Conservation (phyloP, 2,113 vertebrate species). For the Ifrita kowaldi region DNA sequence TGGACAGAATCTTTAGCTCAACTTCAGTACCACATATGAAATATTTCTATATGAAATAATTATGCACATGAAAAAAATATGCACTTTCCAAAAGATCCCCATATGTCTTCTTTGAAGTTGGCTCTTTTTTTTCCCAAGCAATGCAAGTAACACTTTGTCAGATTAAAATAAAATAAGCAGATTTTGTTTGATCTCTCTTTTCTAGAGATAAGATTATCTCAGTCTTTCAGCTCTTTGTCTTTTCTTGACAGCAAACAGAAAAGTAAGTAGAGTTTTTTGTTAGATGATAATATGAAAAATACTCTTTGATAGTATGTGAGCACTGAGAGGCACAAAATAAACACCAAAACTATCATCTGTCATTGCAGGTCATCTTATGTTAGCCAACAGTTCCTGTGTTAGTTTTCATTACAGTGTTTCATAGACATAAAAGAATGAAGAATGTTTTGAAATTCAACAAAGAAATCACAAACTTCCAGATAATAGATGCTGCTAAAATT, state of each 20-base stretch:
- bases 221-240: not conserved
- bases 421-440: not conserved
- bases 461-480: not conserved
- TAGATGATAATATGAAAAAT: not conserved
- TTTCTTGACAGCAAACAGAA: not conserved
- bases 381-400: not conserved
- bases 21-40: not conserved
- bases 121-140: not conserved
- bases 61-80: not conserved
- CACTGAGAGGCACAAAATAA: not conserved
- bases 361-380: not conserved
- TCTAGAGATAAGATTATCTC: not conserved
- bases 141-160: not conserved
- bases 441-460: not conserved
- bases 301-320: not conserved
- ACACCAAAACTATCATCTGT: not conserved
- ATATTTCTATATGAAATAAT: not conserved
- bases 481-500: not conserved
- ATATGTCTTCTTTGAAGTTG: not conserved
- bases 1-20: not conserved
- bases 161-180: not conserved
- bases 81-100: rapidly evolving
- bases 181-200: not conserved
- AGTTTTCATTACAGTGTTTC: not conserved
- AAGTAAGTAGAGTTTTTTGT: not conserved